A percentile compares a stretch with the other conserved stretches of the same genome.
Evolutionary conservation across 2,797 vertebrate genomes (phyloP).

Genomic region (Argentina silus): DNA sequence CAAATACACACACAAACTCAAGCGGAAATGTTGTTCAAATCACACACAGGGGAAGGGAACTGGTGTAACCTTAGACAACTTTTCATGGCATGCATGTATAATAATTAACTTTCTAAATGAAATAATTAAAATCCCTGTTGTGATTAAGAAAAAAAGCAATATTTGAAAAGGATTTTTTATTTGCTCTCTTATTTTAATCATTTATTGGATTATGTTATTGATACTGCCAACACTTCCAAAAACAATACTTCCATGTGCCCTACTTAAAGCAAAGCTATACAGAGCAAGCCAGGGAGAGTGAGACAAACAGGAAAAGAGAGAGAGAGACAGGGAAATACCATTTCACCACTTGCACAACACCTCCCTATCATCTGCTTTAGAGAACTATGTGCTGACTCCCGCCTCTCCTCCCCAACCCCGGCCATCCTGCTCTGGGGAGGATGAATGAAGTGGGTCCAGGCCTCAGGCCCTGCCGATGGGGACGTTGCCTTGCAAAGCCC

Average conservation of each 20-base stretch:
- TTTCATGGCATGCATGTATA: neutral
- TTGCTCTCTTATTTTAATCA: neutral
- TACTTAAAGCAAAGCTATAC: neutral
- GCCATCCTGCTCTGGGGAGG: slow-evolving; percentile 35
- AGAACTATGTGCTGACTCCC: neutral
- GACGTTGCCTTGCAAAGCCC: slow-evolving; percentile 59
- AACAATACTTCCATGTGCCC: neutral
- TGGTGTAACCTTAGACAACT: neutral
- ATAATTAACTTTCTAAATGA: no score
- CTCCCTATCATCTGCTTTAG: neutral
- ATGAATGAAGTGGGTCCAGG: slow-evolving; percentile 47
- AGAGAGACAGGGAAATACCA: neutral
- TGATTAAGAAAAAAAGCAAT: no score
- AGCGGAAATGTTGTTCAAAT: neutral
- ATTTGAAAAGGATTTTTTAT: neutral
- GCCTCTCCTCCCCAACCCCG: slow-evolving; percentile 21
- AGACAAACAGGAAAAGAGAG: neutral
- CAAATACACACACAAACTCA: neutral
- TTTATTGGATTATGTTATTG: neutral
- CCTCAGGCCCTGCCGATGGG: slow-evolving; percentile 55
- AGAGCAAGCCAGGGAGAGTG: neutral
- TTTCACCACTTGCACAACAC: neutral
- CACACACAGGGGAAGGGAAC: neutral
- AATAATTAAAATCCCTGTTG: no score
- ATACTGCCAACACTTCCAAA: no score